Evolutionary conservation across 2,113 vertebrate species (phyloP).

Genomic region (Pipa parva): DNA sequence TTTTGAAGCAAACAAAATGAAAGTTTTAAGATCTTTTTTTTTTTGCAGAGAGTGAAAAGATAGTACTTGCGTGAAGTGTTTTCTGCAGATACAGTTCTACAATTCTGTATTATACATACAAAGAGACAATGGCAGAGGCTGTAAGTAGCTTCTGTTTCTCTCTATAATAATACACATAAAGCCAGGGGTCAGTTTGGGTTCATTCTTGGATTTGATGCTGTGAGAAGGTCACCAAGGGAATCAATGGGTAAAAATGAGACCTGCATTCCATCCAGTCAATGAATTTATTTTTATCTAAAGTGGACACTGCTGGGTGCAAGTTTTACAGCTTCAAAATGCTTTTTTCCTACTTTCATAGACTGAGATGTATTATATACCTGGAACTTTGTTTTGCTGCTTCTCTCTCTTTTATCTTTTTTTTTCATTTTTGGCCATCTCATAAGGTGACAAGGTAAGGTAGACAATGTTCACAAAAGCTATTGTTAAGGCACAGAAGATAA

Average conservation of each 20-base stretch:
- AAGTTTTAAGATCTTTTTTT: conserved; percentile 55
- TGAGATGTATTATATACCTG: conserved; percentile 51
- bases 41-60: conserved; percentile 47
- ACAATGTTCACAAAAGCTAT: conserved; percentile 22
- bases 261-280: conserved; percentile 83
- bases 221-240: conserved; percentile 84
- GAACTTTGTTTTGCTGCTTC: conserved; percentile 41
- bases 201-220: conserved; percentile 84
- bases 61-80: conserved; percentile 60
- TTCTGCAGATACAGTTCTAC: conserved; percentile 65
- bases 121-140: conserved; percentile 67
- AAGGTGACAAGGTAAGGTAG: conserved; percentile 7
- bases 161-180: conserved; percentile 78
- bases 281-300: conserved; percentile 80
- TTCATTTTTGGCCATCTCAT: conserved; percentile 46
- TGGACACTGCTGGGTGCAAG: conserved; percentile 75
- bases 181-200: conserved; percentile 87
- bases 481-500: conserved; percentile 5
- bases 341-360: conserved; percentile 70
- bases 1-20: conserved; percentile 47
- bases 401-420: conserved; percentile 48
- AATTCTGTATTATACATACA: conserved; percentile 72
- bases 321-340: conserved; percentile 74
- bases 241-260: conserved; percentile 79
- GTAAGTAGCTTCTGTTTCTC: conserved; percentile 73